phyloP scores from a whole-genome alignment of 2,797 vertebrate species.

The Coendou prehensilis region DNA sequence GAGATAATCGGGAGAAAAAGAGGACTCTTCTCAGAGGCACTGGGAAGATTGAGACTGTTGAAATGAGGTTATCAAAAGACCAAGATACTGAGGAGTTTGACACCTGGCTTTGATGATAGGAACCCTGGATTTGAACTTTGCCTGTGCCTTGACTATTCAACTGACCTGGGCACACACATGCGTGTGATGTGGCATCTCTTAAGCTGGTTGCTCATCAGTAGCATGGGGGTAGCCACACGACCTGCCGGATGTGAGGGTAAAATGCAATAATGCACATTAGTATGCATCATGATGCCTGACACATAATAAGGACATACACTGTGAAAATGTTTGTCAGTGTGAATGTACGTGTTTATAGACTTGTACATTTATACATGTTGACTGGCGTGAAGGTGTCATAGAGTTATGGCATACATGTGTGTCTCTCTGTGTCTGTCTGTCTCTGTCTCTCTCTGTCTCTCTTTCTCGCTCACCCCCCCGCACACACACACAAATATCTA shows the following conservation, averaged over 20 bases:
- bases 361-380: background rate
- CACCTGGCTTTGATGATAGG: background rate
- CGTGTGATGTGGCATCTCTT: background rate
- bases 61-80: conserved; percentile 18
- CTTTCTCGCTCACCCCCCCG: background rate
- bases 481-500: background rate
- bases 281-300: background rate
- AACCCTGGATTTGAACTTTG: background rate
- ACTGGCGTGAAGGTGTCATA: background rate
- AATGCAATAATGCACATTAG: background rate
- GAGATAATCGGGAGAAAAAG: background rate
- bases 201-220: background rate
- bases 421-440: too few species aligned
- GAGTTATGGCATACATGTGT: background rate
- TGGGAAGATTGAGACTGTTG: background rate
- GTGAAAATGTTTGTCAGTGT: background rate
- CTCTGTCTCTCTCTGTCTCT: too few species aligned
- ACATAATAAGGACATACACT: background rate
- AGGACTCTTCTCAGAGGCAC: background rate
- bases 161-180: background rate
- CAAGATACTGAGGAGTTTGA: background rate
- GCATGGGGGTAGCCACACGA: background rate
- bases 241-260: background rate
- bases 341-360: background rate
- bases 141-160: background rate